Evolutionary conservation across 2,113 vertebrate species (phyloP).

Genomic region (Melanostigma gelatinosum): DNA sequence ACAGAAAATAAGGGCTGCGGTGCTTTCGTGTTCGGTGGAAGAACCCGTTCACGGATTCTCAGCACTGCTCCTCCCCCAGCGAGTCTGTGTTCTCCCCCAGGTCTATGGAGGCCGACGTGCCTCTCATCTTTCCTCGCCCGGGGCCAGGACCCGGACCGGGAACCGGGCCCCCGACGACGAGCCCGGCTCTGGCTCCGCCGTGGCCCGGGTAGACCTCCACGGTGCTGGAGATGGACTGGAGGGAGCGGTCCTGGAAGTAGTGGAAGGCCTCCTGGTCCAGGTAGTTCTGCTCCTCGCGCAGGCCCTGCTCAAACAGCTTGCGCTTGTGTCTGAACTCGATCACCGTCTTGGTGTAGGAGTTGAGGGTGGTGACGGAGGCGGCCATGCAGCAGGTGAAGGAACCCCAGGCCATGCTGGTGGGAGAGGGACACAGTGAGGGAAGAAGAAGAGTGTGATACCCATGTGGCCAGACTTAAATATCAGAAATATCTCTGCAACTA

Average conservation of each 20-base stretch:
- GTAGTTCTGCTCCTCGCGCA: conserved; percentile 93
- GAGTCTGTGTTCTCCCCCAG: conserved; percentile 82
- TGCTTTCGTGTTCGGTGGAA: conserved; percentile 29
- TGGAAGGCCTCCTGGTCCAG: conserved; percentile 93
- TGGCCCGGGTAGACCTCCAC: conserved; percentile 79
- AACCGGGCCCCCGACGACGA: conserved; percentile 25
- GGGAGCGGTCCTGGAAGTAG: conserved; percentile 92
- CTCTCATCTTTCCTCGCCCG: conserved; percentile 56
- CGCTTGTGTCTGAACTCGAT: conserved; percentile 98
- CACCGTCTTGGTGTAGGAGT: conserved; percentile 99
- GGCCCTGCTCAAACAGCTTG: conserved; percentile 94
- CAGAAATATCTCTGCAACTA: background rate
- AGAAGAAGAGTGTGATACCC: background rate
- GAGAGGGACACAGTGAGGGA: conserved; percentile 1
- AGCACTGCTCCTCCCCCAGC: conserved; percentile 84
- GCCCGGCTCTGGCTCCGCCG: conserved; percentile 46
- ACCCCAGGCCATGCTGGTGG: conserved; percentile 94
- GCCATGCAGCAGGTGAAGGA: conserved; percentile 99
- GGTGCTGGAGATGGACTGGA: conserved; percentile 81
- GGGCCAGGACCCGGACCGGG: conserved; percentile 20
- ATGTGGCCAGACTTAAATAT: background rate
- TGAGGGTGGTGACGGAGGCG: conserved; percentile 96
- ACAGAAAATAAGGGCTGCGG: conserved; percentile 5
- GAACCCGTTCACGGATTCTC: conserved; percentile 41
- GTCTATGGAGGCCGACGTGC: conserved; percentile 61